Evolutionary conservation across 2,113 vertebrate species (phyloP).

Genomic region (Zingel zingel): DNA sequence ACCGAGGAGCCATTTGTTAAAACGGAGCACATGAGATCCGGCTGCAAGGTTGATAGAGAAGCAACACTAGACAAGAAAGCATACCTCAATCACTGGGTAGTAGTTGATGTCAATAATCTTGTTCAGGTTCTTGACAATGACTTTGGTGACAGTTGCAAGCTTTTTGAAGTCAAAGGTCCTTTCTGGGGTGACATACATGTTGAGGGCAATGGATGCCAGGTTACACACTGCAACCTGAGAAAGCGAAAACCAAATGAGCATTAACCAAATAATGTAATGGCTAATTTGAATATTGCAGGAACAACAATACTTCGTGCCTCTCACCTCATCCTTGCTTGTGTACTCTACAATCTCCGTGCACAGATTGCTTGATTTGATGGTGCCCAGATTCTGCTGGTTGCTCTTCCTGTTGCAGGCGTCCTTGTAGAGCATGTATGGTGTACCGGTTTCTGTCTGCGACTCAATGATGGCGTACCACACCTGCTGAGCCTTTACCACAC

Average conservation of each 20-base stretch:
- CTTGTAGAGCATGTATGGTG: conserved; percentile 98
- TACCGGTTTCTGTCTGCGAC: conserved; percentile 97
- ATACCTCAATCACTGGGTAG: conserved; percentile 94
- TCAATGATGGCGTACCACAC: conserved; percentile 97
- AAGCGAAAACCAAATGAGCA: neutral
- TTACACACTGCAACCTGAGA: conserved; percentile 95
- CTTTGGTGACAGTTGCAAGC: conserved; percentile 92
- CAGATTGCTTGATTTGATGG: conserved; percentile 97
- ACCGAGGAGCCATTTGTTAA: neutral
- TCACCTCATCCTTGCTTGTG: conserved; percentile 94
- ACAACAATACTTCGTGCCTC: neutral
- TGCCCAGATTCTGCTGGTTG: conserved; percentile 98
- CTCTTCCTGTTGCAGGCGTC: conserved; percentile 97
- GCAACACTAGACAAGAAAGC: conserved; percentile 3
- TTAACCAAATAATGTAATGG: neutral
- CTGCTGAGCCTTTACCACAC: conserved; percentile 95
- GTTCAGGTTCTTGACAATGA: conserved; percentile 95
- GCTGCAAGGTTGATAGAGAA: neutral
- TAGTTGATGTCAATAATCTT: conserved; percentile 99
- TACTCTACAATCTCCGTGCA: conserved; percentile 97
- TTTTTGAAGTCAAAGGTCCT: conserved; percentile 92
- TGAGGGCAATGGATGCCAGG: conserved; percentile 95
- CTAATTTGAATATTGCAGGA: neutral
- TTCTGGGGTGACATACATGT: conserved; percentile 95
- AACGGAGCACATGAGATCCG: neutral